phyloP scores from a whole-genome alignment of 2,113 vertebrate genomes.

The Bombycilla garrulus region DNA sequence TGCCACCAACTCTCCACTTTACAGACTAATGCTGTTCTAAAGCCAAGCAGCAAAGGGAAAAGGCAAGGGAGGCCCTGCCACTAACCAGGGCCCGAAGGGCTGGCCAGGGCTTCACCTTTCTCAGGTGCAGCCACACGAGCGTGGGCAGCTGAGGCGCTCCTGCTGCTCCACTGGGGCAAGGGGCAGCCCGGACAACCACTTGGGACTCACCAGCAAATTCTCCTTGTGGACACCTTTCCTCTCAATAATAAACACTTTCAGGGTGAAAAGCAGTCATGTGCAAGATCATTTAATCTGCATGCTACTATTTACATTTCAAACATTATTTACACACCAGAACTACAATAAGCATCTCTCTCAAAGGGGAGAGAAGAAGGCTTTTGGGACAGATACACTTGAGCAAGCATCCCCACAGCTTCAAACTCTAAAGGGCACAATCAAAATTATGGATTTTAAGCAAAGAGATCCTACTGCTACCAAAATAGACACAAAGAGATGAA shows the following conservation, averaged over 20 bases:
- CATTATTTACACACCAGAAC: background rate
- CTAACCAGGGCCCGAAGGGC: rapidly evolving
- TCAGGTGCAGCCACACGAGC: background rate
- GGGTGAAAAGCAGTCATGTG: constrained; percentile 1
- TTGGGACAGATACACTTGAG: background rate
- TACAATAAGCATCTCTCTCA: background rate
- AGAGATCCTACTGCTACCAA: background rate
- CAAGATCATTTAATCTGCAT: constrained; percentile 11
- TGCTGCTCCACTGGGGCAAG: rapidly evolving
- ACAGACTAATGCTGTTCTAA: background rate
- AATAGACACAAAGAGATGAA: background rate
- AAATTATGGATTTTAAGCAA: background rate
- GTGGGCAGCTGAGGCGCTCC: background rate
- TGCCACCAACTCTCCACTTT: background rate
- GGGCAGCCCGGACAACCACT: rapidly evolving
- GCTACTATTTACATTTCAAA: constrained; percentile 45
- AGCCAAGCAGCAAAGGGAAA: background rate
- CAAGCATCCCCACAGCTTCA: background rate
- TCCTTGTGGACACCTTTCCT: background rate
- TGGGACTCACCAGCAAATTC: background rate
- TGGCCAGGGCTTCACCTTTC: background rate
- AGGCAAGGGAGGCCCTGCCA: background rate
- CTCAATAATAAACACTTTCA: background rate
- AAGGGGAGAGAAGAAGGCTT: background rate
- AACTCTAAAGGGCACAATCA: background rate